phyloP scores from a whole-genome alignment of 2,888 invertebrate species.

The Gymnosoma rotundatum region DNA sequence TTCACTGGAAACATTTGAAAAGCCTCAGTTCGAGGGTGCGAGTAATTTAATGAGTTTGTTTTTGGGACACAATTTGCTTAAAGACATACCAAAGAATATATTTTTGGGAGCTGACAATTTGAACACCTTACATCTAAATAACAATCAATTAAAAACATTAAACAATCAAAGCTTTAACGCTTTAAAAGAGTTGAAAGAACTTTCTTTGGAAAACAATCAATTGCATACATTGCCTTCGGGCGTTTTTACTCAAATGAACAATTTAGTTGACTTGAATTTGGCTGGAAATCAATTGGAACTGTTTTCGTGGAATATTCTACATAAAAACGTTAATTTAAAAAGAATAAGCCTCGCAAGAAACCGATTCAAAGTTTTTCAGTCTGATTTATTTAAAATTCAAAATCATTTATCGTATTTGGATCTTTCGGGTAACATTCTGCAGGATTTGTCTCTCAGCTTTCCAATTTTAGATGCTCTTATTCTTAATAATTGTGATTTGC shows the following conservation, averaged over 20 bases:
- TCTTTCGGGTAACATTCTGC: conserved; percentile 78
- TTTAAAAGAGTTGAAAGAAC: conserved; percentile 78
- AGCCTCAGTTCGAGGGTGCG: conserved; percentile 80
- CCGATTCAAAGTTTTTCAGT: conserved; percentile 76
- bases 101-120: conserved; percentile 80
- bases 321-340: conserved; percentile 77
- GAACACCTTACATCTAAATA: conserved; percentile 76
- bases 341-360: conserved; percentile 77
- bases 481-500: conserved; percentile 78
- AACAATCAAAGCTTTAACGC: conserved; percentile 79
- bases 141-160: conserved; percentile 76
- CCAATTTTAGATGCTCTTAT: conserved; percentile 74
- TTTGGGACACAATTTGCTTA: conserved; percentile 77
- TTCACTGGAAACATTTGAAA: conserved; percentile 79
- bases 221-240: conserved; percentile 75
- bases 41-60: conserved; percentile 79
- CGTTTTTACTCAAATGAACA: conserved; percentile 76
- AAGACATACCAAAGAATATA: conserved; percentile 80
- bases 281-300: conserved; percentile 76
- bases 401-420: conserved; percentile 76
- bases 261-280: conserved; percentile 77
- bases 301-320: conserved; percentile 77
- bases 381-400: conserved; percentile 78
- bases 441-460: conserved; percentile 78
- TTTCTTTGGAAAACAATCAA: conserved; percentile 77